A percentile compares a stretch with the other conserved stretches of the same genome.
These are phyloP conservation scores for Andrena marginata DNA, from an alignment of 2,888 invertebrate genomes.

Conservation along the genomic window DNA sequence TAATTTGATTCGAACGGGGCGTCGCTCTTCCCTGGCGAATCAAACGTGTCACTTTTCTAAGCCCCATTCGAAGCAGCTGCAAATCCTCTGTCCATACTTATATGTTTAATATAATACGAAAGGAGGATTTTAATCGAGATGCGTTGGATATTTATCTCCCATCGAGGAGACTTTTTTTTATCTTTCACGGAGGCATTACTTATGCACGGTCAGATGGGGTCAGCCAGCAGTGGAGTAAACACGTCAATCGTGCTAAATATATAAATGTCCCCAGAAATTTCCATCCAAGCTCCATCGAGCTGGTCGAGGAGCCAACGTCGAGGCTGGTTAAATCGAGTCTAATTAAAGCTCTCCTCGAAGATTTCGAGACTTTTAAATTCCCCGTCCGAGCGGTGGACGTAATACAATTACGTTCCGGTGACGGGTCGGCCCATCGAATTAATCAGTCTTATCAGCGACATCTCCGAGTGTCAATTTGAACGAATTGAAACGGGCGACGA, in stretches of 20 bases:
- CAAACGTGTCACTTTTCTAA: background rate
- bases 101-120: too few relatives aligned
- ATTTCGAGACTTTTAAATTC: slow-evolving; percentile 20
- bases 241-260: slow-evolving; percentile 6
- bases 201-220: background rate
- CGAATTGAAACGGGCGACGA: background rate
- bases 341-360: slow-evolving; percentile 24
- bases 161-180: too few relatives aligned
- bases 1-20: slow-evolving; percentile 25
- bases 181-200: background rate
- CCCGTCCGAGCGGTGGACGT: background rate
- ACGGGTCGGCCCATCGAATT: background rate
- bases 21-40: background rate
- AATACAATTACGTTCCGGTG: slow-evolving; percentile 26
- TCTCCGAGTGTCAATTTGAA: slow-evolving; percentile 23
- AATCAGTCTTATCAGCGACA: slow-evolving; percentile 3
- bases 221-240: background rate
- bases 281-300: slow-evolving; percentile 7
- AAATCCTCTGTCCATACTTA: too few relatives aligned
- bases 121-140: too few relatives aligned
- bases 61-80: too few relatives aligned
- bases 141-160: too few relatives aligned
- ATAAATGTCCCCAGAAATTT: slow-evolving; percentile 1
- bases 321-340: slow-evolving; percentile 31
- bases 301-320: slow-evolving; percentile 3